A percentile compares a stretch with the other conserved stretches of the same genome.
Evolutionary conservation across 2,797 vertebrate species (phyloP).

Genomic region (Setipinna tenuifilis): DNA sequence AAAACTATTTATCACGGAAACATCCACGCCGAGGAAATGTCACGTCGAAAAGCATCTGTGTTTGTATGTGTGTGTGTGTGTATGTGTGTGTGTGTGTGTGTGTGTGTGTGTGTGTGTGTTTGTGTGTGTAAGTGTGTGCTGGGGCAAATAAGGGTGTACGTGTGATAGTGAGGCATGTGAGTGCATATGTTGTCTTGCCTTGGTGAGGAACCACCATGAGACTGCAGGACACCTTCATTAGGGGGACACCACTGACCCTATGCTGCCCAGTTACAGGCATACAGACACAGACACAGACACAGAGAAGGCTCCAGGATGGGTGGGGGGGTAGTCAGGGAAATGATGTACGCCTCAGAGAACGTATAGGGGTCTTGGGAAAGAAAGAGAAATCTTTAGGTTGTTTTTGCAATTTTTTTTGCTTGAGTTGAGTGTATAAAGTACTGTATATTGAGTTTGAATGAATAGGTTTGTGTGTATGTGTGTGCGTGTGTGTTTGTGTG

Average conservation of each 20-base stretch:
- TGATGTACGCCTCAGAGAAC: background rate
- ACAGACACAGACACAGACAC: background rate
- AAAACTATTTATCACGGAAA: constrained; percentile 32
- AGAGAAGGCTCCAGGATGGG: background rate
- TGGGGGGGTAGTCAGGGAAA: background rate
- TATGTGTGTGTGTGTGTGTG: no score
- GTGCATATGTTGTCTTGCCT: no score
- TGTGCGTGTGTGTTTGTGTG: no score
- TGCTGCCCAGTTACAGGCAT: background rate
- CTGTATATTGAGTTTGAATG: background rate
- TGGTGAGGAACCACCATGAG: no score
- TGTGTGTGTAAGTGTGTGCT: no score
- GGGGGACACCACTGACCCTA: background rate
- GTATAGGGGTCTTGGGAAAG: background rate
- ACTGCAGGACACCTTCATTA: background rate
- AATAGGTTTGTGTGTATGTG: no score
- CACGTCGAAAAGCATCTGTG: background rate
- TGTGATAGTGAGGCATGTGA: no score
- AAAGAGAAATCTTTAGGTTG: no score
- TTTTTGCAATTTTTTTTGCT: no score
- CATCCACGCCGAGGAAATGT: constrained; percentile 29
- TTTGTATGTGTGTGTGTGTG: background rate
- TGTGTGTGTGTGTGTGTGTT: no score
- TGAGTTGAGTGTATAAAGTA: no score
- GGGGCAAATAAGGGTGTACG: no score